Evolutionary conservation across 2,797 vertebrate genomes (phyloP).

Genomic region (Sebastes nivosus): DNA sequence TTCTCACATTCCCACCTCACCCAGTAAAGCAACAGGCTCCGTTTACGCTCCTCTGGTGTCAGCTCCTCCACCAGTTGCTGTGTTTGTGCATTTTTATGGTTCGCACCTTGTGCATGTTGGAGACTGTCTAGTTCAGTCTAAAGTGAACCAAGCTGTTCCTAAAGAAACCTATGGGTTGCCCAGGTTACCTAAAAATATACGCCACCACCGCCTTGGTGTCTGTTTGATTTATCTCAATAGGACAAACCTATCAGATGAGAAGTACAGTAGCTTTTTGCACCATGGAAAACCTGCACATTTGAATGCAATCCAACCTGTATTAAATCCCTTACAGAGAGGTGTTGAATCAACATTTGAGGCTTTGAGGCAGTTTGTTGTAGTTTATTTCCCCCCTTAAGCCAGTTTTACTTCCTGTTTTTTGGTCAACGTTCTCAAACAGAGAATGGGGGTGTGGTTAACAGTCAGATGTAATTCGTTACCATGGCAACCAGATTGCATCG

Average conservation of each 20-base stretch:
- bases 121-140: conserved; percentile 30
- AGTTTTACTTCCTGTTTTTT: too few relatives aligned
- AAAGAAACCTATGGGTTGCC: conserved; percentile 9
- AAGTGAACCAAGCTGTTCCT: conserved; percentile 33
- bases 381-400: not conserved
- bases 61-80: conserved; percentile 77
- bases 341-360: not conserved
- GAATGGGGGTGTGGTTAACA: not conserved
- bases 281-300: not conserved
- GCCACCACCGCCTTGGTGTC: not conserved
- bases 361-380: not conserved
- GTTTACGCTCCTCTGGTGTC: conserved; percentile 78
- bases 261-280: not conserved
- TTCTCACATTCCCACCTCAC: conserved; percentile 80
- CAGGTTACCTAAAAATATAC: not conserved
- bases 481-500: too few relatives aligned
- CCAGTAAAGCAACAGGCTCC: conserved; percentile 82
- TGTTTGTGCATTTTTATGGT: conserved; percentile 81
- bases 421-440: too few relatives aligned
- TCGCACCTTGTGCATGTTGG: conserved; percentile 46
- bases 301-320: not conserved
- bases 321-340: not conserved
- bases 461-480: not conserved
- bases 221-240: conserved; percentile 5
- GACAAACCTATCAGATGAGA: not conserved